Evolutionary conservation across 2,113 vertebrate species (phyloP).

Genomic region (Tretioscincus oriximinensis): DNA sequence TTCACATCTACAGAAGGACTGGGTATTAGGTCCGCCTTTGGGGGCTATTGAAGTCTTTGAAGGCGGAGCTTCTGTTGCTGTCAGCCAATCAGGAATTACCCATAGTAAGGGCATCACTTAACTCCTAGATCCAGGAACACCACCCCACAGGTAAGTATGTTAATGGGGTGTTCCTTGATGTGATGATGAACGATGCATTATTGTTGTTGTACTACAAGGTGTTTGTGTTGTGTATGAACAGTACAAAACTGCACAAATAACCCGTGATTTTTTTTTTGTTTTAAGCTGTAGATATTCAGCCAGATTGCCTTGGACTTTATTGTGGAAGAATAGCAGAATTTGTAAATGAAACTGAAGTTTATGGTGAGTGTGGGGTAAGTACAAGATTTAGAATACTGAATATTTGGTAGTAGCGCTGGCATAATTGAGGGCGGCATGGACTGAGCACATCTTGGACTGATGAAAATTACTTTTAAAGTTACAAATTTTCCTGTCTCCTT

Average conservation of each 20-base stretch:
- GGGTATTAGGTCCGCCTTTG: too few relatives aligned
- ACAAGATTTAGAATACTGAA: background rate
- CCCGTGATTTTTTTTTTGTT: background rate
- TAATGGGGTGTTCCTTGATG: too few relatives aligned
- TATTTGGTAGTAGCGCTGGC: background rate
- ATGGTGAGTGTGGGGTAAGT: conserved; percentile 89
- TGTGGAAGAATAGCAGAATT: conserved; percentile 80
- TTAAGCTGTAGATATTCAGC: conserved; percentile 83
- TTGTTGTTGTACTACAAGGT: background rate
- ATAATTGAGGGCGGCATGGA: background rate
- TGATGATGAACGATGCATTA: too few relatives aligned
- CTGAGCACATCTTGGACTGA: rapidly evolving
- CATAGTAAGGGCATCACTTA: too few relatives aligned
- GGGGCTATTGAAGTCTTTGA: too few relatives aligned
- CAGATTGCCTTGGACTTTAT: conserved; percentile 87
- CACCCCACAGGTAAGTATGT: too few relatives aligned
- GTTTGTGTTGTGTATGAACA: background rate
- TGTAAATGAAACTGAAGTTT: conserved; percentile 72
- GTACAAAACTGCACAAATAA: background rate
- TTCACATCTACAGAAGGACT: too few relatives aligned
- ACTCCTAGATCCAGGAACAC: too few relatives aligned
- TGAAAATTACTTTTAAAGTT: background rate
- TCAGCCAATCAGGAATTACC: too few relatives aligned
- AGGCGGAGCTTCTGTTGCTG: too few relatives aligned
- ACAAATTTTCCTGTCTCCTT: rapidly evolving